Evolutionary conservation across 2,113 vertebrate genomes (phyloP).

Genomic region (Hylia prasina): DNA sequence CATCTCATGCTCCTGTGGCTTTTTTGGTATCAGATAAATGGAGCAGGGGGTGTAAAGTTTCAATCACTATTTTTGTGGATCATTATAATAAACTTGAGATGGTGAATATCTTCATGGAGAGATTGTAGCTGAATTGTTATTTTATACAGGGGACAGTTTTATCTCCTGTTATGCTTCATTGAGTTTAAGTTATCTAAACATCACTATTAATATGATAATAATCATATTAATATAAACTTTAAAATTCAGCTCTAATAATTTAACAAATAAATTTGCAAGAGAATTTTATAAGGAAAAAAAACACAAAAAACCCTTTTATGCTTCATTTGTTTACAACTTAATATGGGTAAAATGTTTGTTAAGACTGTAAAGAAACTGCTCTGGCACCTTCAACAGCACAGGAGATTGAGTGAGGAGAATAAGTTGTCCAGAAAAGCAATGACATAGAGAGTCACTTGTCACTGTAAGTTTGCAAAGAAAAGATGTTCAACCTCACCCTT

Average conservation of each 20-base stretch:
- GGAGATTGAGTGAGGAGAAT: background rate
- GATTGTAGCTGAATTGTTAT: background rate
- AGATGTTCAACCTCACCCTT: background rate
- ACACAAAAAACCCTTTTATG: fast-evolving
- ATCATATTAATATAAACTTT: background rate
- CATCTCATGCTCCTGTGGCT: background rate
- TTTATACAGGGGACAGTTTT: background rate
- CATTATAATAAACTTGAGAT: background rate
- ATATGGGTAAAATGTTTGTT: background rate
- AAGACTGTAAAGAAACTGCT: background rate
- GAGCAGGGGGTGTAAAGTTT: background rate
- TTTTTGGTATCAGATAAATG: background rate
- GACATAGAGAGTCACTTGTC: background rate
- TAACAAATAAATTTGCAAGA: background rate
- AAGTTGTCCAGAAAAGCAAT: background rate
- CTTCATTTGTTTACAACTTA: background rate
- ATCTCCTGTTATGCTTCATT: background rate
- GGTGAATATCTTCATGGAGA: background rate
- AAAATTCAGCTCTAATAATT: background rate
- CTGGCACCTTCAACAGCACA: background rate
- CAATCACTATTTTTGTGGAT: background rate
- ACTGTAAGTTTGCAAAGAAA: background rate
- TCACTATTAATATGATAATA: background rate
- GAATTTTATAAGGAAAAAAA: background rate
- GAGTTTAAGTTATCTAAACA: background rate